These are phyloP conservation scores for Heliocidaris tuberculata DNA, from an alignment of 35 echinoderm and acorn worm species.

Conservation along the genomic window DNA sequence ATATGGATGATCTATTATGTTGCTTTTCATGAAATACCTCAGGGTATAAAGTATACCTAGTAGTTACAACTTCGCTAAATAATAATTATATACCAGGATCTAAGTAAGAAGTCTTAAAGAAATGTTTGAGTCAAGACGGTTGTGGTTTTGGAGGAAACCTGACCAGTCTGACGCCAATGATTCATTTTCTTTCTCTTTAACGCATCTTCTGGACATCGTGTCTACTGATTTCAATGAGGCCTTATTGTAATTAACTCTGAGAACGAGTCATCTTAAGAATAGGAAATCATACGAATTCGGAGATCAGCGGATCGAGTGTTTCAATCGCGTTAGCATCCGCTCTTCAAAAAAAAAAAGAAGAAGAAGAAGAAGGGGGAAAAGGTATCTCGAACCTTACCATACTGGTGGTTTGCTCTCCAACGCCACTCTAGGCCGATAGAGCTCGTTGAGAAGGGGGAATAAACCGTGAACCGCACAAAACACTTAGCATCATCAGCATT, in stretches of 20 bases:
- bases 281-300: background rate
- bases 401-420: background rate
- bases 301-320: slow-evolving; percentile 22
- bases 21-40: background rate
- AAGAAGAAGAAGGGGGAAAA: background rate
- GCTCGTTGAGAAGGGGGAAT: background rate
- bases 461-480: background rate
- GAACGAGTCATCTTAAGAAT: background rate
- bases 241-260: background rate
- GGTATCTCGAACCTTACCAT: background rate
- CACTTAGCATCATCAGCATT: slow-evolving; percentile 25
- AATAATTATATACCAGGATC: no score
- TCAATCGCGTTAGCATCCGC: slow-evolving; percentile 36
- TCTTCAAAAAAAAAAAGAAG: background rate
- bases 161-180: slow-evolving; percentile 14
- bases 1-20: background rate
- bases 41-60: background rate
- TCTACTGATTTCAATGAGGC: background rate
- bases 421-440: background rate
- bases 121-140: background rate
- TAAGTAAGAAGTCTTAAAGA: background rate
- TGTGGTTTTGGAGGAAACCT: background rate
- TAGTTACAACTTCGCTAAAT: background rate
- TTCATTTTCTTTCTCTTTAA: background rate
- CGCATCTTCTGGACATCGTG: slow-evolving; percentile 16